These are phyloP conservation scores for Tenebrio molitor DNA, from an alignment of 1,140 invertebrate species.

Conservation along the genomic window DNA sequence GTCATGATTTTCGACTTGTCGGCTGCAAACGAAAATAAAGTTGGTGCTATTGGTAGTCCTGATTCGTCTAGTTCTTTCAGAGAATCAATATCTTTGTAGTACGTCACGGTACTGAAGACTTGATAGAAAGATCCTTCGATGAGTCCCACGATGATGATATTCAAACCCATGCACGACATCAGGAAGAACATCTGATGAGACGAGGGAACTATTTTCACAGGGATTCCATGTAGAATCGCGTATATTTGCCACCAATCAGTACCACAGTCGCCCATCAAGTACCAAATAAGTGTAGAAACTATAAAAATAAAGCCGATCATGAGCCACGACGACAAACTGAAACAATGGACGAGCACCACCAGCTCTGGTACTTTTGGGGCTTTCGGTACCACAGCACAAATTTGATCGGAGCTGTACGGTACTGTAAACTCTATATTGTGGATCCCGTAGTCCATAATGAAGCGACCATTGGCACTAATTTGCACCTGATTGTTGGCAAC, in stretches of 20 bases:
- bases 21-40: constrained; percentile 23
- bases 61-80: constrained; percentile 48
- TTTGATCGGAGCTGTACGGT: neutral
- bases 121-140: neutral
- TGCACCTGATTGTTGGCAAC: constrained; percentile 60
- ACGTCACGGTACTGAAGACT: constrained; percentile 4
- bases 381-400: constrained; percentile 65
- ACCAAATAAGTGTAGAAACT: neutral
- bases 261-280: neutral
- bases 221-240: constrained; percentile 6
- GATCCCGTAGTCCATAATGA: constrained; percentile 63
- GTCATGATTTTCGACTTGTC: constrained; percentile 41
- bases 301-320: neutral
- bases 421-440: constrained; percentile 62
- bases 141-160: neutral
- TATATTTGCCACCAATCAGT: constrained; percentile 3
- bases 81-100: constrained; percentile 50
- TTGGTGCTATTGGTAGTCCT: constrained; percentile 32
- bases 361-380: constrained; percentile 64
- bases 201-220: neutral
- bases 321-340: constrained; percentile 46
- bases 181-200: neutral
- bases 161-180: constrained; percentile 6
- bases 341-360: constrained; percentile 63
- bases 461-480: constrained; percentile 64